Evolutionary conservation across 2,797 vertebrate species (phyloP), one percentile per base, ranked within the genome.

Genomic region (Leucoraja ocellata): DNA sequence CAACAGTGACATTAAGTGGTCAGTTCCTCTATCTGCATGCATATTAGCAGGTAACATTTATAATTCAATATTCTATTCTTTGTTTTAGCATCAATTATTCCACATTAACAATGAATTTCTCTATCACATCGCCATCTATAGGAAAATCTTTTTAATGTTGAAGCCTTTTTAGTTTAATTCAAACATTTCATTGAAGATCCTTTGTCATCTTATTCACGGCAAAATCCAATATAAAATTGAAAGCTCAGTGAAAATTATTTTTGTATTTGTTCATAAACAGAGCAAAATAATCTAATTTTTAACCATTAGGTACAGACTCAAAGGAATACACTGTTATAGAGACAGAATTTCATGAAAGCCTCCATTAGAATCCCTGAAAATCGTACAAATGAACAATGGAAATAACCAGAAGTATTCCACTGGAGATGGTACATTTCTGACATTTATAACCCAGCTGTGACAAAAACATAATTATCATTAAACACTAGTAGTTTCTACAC

Each of bases 61-160:
- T n/a, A 3, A 32, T 78, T 13, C 77, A 14, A 9, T 36, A 78
- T 14, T 36, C 2, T 25, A 84, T 54, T 25, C 54, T 28, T 84
- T 88, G 84, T 36, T 88, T 88, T 88, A 36, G n/a, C 84, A 68
- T n/a, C n/a, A 18, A 68, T 36, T 61, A 10, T 86, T 23, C 8
- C 2, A 68, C 28, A 68, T 68, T 68, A 36, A 68, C 61, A 86
- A 8, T n/a, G 54, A 86, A 88, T 21, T 88, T 63, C 16, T 68
- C 84, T 86, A 65, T 86, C 58, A 86, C 58, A 86, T 63, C 13
- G 61, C 83, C 58, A 86, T 28, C 83, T 86, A 86, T 58, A 86
- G 83, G 28, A 86, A 13, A 16, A 88, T 63, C 61, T 36, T 88
- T 7, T 21, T 16, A 18, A 88, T 68, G 16, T 3, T 21, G 28